Evolutionary conservation across 37 sponge, comb jelly and placozoan species (phyloP).

Genomic region (Axinella damicornis): DNA sequence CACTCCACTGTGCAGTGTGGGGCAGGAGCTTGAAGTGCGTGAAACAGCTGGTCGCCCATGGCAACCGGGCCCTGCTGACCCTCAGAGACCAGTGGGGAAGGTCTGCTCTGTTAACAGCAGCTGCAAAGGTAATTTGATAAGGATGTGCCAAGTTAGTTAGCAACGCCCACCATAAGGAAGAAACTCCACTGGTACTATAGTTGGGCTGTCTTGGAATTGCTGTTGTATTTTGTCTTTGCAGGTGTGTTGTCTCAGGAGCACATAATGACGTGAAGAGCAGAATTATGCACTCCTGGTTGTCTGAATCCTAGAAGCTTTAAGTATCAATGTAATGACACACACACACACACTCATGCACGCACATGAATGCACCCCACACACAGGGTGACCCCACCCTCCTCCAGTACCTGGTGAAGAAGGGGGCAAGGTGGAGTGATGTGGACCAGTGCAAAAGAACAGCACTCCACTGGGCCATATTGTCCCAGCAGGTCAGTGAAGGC

Average conservation of each 20-base stretch:
- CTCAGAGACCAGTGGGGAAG: constrained; percentile 41
- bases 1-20: constrained; percentile 66
- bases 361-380: no score
- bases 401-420: constrained; percentile 63
- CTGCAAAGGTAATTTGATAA: constrained; percentile 38
- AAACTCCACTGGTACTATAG: no score
- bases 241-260: no score
- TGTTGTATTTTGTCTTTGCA: no score
- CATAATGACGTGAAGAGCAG: no score
- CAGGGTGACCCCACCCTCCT: constrained; percentile 49
- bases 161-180: no score
- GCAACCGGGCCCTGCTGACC: background rate
- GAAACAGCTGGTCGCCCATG: background rate
- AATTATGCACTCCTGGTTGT: no score
- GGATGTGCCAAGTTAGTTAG: no score
- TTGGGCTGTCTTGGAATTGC: no score
- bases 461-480: constrained; percentile 82
- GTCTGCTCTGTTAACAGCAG: constrained; percentile 47
- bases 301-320: no score
- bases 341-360: no score
- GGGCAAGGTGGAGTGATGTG: constrained; percentile 22
- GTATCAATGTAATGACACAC: no score
- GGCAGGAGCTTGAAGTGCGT: constrained; percentile 44
- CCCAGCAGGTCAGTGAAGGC: constrained; percentile 62
- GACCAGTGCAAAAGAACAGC: constrained; percentile 56